Base-by-base conservation (phyloP, 2,888 invertebrate genomes). In the Arctia plantaginis region DNA sequence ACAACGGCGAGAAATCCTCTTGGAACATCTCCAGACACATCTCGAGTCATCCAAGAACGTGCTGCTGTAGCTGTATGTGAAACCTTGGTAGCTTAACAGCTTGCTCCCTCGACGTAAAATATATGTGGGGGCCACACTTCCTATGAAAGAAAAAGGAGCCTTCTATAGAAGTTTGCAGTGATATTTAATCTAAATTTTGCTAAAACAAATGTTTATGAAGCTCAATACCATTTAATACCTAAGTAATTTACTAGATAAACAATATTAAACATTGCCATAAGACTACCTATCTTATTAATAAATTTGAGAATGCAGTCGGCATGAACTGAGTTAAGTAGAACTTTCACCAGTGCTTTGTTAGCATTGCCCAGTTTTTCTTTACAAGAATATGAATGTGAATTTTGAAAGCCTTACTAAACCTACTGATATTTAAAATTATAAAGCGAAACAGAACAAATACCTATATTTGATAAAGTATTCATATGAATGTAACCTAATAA, bases 21-120 rank as follows among this genome's bases (percentile, higher is more conserved):
- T 75, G 27, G 72, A 72, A 59, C 75, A 75, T 15, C 70, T 51
- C 75, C 75, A 75, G 23, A 66, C 55, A 4, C 23, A 51, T 13
- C 35, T 68, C 1, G 64, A 47, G 27, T 69, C 41, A 20, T 55
- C 27, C 35, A 33, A 47, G 39, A 18, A 59, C 27, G 35, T 64
- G 12, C 51, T 68, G 20, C 68, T 33, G 55, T 65, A 68, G 20
- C 69, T 74, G 51, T 74, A 74, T 3, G 70, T 70, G 33, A 66
- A 74, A 0, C 74, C 71, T 64, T 51, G 27, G 47, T 71, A 71
- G 33, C 74, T 67, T 27, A 74, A 13, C 10, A 74, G 20, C 4
- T 68, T 51, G 51, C 51, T 62, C n/a, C 67, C 67, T 0, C 71
- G 62, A 23, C 67, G 71, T 23, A 67, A 13, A 10, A 74, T 71